Conservation (phyloP, 2,113 vertebrate species). For the Candoia aspera region DNA sequence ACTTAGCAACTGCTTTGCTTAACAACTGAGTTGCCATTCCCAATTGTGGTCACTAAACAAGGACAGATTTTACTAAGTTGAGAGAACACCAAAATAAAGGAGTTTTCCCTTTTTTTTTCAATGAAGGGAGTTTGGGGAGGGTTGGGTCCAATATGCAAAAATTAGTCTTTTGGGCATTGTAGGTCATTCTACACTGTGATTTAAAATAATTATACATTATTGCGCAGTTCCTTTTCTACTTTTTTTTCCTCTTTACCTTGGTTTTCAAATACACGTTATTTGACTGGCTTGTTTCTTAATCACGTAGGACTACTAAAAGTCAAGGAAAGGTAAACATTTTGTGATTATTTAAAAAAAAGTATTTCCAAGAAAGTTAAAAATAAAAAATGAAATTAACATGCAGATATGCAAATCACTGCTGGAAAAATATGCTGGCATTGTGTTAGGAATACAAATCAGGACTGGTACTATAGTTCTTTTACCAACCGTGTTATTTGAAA, state of each 20-base stretch:
- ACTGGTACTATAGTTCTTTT: background rate
- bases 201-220: too few relatives aligned
- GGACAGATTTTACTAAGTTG: too few relatives aligned
- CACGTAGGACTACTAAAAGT: slow-evolving; percentile 9
- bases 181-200: too few relatives aligned
- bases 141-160: too few relatives aligned
- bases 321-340: slow-evolving; percentile 24
- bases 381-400: background rate
- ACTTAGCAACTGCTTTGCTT: too few relatives aligned
- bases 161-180: too few relatives aligned
- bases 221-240: background rate
- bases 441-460: background rate
- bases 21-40: too few relatives aligned
- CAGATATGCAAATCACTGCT: background rate
- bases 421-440: background rate
- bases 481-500: background rate
- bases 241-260: background rate
- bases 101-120: background rate
- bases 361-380: slow-evolving; percentile 24
- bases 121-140: background rate
- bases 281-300: background rate
- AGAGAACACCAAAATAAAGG: background rate
- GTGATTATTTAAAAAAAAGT: background rate
- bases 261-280: background rate
- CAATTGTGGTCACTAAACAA: too few relatives aligned